phyloP scores from a whole-genome alignment of 2,113 vertebrate genomes.

The Catharus minimus region DNA sequence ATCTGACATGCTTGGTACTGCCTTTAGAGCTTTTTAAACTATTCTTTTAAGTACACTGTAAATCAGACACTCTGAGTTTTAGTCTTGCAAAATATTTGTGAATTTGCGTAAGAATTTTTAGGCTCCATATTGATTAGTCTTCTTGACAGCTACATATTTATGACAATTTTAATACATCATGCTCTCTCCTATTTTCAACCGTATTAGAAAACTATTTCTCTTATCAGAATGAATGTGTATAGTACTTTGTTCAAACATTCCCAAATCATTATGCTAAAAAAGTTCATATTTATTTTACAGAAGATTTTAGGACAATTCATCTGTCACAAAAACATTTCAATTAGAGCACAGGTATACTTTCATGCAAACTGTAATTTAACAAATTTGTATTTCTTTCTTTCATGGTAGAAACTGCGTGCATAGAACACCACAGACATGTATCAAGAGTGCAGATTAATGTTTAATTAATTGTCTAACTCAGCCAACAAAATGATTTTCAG shows the following conservation, averaged over 20 bases:
- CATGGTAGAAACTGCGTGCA: background rate
- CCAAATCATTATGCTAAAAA: background rate
- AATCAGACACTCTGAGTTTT: conserved; percentile 19
- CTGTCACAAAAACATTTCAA: background rate
- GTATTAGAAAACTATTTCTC: background rate
- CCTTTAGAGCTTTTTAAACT: background rate
- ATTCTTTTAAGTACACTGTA: background rate
- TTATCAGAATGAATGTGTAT: background rate
- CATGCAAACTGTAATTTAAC: background rate
- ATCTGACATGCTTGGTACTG: background rate
- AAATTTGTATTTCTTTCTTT: background rate
- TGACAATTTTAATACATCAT: conserved; percentile 3
- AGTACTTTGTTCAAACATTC: background rate
- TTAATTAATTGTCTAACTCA: background rate
- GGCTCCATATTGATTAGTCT: background rate
- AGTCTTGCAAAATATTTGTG: conserved; percentile 4
- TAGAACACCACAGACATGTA: background rate
- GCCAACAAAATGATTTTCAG: background rate
- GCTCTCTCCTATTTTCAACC: conserved; percentile 5
- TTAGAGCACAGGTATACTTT: background rate
- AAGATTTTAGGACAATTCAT: background rate
- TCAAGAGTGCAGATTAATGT: background rate
- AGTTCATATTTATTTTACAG: background rate
- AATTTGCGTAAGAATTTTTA: conserved; percentile 33
- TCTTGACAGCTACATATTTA: conserved; percentile 32